Evolutionary conservation across 2,797 vertebrate genomes (phyloP).

Genomic region (Loriculus beryllinus): DNA sequence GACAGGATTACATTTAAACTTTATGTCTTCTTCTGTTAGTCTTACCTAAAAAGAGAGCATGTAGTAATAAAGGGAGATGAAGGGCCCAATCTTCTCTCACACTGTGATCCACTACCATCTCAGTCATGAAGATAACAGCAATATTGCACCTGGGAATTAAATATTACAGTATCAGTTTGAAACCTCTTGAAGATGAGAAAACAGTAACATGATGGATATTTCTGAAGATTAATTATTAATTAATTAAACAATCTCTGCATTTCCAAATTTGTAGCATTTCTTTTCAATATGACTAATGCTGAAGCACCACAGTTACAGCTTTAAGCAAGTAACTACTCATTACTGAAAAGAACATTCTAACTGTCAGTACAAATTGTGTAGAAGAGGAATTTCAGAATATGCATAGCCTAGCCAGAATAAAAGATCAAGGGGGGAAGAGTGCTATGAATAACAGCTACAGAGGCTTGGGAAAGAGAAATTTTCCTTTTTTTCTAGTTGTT

Average conservation of each 20-base stretch:
- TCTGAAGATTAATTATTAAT: neutral
- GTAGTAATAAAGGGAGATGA: slow-evolving; percentile 91
- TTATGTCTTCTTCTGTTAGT: neutral
- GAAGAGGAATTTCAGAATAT: neutral
- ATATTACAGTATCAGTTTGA: neutral
- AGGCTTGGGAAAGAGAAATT: neutral
- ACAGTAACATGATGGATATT: neutral
- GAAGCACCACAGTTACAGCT: neutral
- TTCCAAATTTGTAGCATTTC: neutral
- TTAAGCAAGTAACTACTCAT: neutral
- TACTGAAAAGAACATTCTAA: neutral
- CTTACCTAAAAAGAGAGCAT: slow-evolving; percentile 95
- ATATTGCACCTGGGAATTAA: slow-evolving; percentile 89
- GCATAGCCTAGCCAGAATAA: neutral
- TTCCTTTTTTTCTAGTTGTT: neutral
- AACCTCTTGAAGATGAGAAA: neutral
- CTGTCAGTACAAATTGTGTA: neutral
- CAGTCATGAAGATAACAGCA: slow-evolving; percentile 98
- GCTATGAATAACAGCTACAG: neutral
- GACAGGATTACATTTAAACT: neutral
- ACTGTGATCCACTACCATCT: slow-evolving; percentile 99
- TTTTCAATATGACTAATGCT: neutral
- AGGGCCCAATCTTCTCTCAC: slow-evolving; percentile 98
- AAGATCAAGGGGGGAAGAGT: neutral
- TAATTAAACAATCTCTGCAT: neutral